Evolutionary conservation across 2,113 vertebrate species (phyloP).

Genomic region (Dipodomys spectabilis): DNA sequence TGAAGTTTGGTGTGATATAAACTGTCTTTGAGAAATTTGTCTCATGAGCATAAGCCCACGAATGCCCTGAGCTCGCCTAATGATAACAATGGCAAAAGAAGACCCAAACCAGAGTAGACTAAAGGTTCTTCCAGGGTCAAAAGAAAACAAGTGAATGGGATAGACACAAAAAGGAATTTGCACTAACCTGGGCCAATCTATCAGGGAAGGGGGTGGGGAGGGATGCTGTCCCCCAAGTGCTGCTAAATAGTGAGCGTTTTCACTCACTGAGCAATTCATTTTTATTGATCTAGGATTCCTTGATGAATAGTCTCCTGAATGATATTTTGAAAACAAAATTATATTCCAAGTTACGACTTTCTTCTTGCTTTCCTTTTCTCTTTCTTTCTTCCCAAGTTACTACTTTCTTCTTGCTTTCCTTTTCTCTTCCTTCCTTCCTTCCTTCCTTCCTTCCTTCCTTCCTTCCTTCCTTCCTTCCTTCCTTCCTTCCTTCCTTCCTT

Average conservation of each 20-base stretch:
- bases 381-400: too few species aligned
- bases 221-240: accelerated
- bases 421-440: too few species aligned
- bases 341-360: background rate
- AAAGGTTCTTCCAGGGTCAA: accelerated
- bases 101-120: background rate
- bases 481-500: too few species aligned
- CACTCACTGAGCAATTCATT: background rate
- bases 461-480: too few species aligned
- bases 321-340: background rate
- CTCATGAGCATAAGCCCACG: background rate
- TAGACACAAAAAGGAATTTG: background rate
- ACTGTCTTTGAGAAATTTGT: background rate
- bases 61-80: accelerated
- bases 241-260: accelerated
- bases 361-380: background rate
- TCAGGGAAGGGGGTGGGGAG: too few species aligned
- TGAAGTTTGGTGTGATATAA: background rate
- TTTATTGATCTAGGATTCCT: background rate
- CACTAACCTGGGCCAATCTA: too few species aligned
- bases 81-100: background rate
- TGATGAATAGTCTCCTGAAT: background rate
- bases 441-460: too few species aligned
- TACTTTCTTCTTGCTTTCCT: too few species aligned
- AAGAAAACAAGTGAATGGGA: too few species aligned